A percentile compares a stretch with the other conserved stretches of the same genome.
phyloP scores from a whole-genome alignment of 2,113 vertebrate genomes.

The Cyphomyrus discorhynchus region DNA sequence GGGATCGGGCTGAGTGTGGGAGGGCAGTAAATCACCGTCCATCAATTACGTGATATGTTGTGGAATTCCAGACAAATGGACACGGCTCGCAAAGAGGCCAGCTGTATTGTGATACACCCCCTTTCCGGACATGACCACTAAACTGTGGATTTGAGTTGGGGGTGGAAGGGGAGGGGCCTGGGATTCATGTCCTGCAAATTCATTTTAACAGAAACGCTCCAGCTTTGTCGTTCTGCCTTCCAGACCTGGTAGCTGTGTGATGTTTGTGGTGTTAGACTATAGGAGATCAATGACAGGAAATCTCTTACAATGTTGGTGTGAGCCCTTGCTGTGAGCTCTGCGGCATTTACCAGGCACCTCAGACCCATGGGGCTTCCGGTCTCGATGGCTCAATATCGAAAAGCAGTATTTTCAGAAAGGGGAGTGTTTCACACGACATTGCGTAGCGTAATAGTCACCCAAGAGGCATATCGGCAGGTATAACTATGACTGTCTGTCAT shows the following conservation, averaged over 20 bases:
- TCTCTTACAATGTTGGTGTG: background rate
- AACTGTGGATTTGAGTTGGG: background rate
- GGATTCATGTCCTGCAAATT: slow-evolving; percentile 11
- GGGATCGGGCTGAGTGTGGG: slow-evolving; percentile 29
- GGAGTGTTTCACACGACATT: background rate
- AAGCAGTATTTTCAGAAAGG: background rate
- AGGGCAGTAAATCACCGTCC: slow-evolving; percentile 35
- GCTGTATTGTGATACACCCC: slow-evolving; percentile 11
- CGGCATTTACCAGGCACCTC: background rate
- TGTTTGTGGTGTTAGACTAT: background rate
- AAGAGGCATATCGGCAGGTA: background rate
- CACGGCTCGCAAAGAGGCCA: background rate
- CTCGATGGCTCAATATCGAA: background rate
- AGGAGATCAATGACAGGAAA: background rate
- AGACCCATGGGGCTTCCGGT: background rate
- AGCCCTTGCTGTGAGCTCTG: background rate
- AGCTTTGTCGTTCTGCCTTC: background rate
- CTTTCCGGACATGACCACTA: background rate
- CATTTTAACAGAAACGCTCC: background rate
- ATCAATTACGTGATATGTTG: slow-evolving; percentile 42
- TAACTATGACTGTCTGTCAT: background rate
- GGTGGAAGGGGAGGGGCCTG: background rate
- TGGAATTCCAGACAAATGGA: slow-evolving; percentile 45
- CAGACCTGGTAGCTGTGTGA: background rate
- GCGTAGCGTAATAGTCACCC: background rate